These are phyloP conservation scores for Notoglanidium macrostoma DNA, from an alignment of 2,797 vertebrate genomes.

Conservation along the genomic window DNA sequence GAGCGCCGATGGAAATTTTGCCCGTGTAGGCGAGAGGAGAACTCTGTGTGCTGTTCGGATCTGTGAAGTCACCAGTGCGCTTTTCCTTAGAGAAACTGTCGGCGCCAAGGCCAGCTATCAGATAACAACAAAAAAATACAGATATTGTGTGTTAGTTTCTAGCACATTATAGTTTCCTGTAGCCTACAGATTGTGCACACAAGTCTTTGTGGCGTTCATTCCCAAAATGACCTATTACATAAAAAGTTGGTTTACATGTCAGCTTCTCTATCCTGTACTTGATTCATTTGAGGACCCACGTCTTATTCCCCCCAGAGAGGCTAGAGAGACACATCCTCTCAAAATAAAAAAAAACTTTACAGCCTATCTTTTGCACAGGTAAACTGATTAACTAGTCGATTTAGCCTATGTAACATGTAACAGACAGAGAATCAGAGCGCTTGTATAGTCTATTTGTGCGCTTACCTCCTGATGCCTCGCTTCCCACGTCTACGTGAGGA, in stretches of 20 bases:
- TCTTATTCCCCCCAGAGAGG: not conserved
- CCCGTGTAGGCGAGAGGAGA: conserved; percentile 84
- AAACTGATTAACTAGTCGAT: not conserved
- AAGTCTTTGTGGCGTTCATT: not conserved
- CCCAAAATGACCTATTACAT: not conserved
- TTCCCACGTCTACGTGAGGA: conserved; percentile 73
- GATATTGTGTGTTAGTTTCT: not conserved
- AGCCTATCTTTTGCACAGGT: not conserved
- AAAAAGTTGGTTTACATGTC: not conserved
- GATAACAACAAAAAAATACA: not conserved
- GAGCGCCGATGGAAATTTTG: conserved; percentile 86
- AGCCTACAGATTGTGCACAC: not conserved
- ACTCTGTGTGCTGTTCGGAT: conserved; percentile 62
- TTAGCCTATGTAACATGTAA: not conserved
- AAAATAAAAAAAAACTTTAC: not conserved
- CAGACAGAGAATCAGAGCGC: not conserved
- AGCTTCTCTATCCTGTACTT: not conserved
- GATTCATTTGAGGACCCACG: too few species aligned
- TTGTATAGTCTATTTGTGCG: not conserved
- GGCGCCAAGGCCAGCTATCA: conserved; percentile 41
- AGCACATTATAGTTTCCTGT: not conserved
- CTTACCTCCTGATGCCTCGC: conserved; percentile 79
- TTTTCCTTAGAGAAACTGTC: conserved; percentile 33
- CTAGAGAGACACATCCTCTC: not conserved
- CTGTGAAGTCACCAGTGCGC: conserved; percentile 23